Evolutionary conservation across 1,140 invertebrate genomes (phyloP).

Genomic region (Drosophila ogumai): DNA sequence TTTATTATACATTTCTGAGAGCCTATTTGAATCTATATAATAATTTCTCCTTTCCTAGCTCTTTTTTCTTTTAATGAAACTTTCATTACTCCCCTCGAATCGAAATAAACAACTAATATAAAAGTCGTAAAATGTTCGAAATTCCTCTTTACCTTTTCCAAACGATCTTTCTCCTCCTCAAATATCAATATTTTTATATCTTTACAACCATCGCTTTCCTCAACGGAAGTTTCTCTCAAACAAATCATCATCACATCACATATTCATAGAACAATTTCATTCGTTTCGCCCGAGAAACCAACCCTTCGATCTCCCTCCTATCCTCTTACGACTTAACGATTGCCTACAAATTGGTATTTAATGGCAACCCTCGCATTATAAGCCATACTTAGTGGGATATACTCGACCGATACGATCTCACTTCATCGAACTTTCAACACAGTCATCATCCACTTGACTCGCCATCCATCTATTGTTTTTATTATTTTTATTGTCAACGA

Average conservation of each 20-base stretch:
- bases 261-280: conserved; percentile 49
- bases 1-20: not conserved
- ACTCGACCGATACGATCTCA: conserved; percentile 62
- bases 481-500: conserved; percentile 71
- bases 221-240: conserved; percentile 24
- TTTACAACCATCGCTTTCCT: conserved; percentile 5
- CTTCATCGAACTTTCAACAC: conserved; percentile 78
- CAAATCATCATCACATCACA: conserved; percentile 35
- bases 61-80: not conserved
- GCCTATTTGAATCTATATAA: not conserved
- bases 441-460: conserved; percentile 46
- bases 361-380: conserved; percentile 37
- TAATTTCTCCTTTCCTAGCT: not conserved
- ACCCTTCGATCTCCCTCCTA: not conserved
- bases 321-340: conserved; percentile 53
- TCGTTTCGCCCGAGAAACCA: not conserved
- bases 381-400: conserved; percentile 34
- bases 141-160: not conserved
- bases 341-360: conserved; percentile 71
- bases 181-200: conserved; percentile 11
- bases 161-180: not conserved
- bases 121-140: conserved; percentile 5
- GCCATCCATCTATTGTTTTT: conserved; percentile 65
- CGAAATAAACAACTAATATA: conserved; percentile 1
- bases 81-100: not conserved